A percentile compares a stretch with the other conserved stretches of the same genome.
These are phyloP conservation scores for Gymnoscelis rufifasciata DNA, from an alignment of 2,888 invertebrate genomes.

Conservation along the genomic window DNA sequence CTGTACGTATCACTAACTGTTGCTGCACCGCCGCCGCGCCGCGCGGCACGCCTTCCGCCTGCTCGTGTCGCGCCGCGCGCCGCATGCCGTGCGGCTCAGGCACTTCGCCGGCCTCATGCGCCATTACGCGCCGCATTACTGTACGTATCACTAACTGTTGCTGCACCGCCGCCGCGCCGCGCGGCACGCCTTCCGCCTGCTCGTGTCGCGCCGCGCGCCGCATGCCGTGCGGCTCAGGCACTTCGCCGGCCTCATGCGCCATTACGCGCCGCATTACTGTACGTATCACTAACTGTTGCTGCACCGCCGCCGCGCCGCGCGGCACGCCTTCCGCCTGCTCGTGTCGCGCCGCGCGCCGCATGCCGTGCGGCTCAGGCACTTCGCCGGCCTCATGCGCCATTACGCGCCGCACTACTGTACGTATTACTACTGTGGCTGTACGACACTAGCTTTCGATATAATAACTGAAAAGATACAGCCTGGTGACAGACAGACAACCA, in stretches of 20 bases:
- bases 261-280: slow-evolving; percentile 85
- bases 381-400: slow-evolving; percentile 88
- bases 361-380: slow-evolving; percentile 84
- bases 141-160: slow-evolving; percentile 74
- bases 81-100: slow-evolving; percentile 82
- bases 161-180: slow-evolving; percentile 90
- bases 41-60: slow-evolving; percentile 90
- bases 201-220: slow-evolving; percentile 87
- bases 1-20: slow-evolving; percentile 65
- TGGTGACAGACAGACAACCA: too few species aligned
- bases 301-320: slow-evolving; percentile 89
- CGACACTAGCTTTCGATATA: too few species aligned
- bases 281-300: slow-evolving; percentile 79
- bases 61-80: slow-evolving; percentile 86
- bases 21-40: slow-evolving; percentile 89
- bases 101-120: slow-evolving; percentile 90
- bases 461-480: too few species aligned
- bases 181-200: slow-evolving; percentile 87
- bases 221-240: slow-evolving; percentile 84
- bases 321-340: slow-evolving; percentile 88
- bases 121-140: slow-evolving; percentile 85
- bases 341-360: slow-evolving; percentile 87
- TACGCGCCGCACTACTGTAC: slow-evolving; percentile 83
- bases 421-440: slow-evolving; percentile 83
- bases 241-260: slow-evolving; percentile 89